These are phyloP conservation scores for Mamestra brassicae DNA, from an alignment of 2,888 invertebrate species.

Conservation along the genomic window DNA sequence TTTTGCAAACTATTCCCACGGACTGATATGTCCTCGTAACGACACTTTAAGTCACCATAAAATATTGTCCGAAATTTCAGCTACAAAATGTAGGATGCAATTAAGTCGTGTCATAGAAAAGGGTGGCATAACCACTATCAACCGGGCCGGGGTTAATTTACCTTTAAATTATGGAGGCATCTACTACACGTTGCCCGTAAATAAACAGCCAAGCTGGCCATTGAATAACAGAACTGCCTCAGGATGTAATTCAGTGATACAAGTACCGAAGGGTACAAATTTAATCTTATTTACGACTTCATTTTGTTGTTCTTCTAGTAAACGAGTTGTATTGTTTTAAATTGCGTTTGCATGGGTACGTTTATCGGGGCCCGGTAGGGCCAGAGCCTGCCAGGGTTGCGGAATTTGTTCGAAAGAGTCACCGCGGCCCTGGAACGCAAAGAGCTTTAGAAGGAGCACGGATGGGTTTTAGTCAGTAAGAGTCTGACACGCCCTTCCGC, in stretches of 20 bases:
- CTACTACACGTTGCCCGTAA: constrained; percentile 50
- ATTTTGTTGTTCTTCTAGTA: constrained; percentile 20
- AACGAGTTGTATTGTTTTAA: constrained; percentile 15
- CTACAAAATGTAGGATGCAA: constrained; percentile 63
- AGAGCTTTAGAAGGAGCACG: too few relatives aligned
- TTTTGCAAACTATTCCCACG: constrained; percentile 21
- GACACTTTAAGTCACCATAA: constrained; percentile 46
- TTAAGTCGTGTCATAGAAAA: constrained; percentile 67
- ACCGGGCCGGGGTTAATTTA: constrained; percentile 61
- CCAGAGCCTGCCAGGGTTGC: too few relatives aligned
- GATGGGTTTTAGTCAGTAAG: too few relatives aligned
- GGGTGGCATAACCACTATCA: constrained; percentile 63
- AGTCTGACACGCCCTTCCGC: too few relatives aligned
- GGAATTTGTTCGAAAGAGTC: too few relatives aligned
- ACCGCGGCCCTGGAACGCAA: too few relatives aligned
- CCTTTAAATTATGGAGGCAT: constrained; percentile 60
- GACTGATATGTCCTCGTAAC: constrained; percentile 29
- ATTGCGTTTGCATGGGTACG: neutral
- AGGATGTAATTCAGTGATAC: constrained; percentile 52
- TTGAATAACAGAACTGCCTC: constrained; percentile 54
- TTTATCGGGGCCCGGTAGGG: neutral
- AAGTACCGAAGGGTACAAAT: constrained; percentile 22
- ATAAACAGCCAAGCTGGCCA: constrained; percentile 60
- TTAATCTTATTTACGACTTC: constrained; percentile 38
- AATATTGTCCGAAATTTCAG: constrained; percentile 57